A percentile compares a stretch with the other conserved stretches of the same genome.
phyloP scores from a whole-genome alignment of 2,113 vertebrate genomes.

The Microcebus murinus region DNA sequence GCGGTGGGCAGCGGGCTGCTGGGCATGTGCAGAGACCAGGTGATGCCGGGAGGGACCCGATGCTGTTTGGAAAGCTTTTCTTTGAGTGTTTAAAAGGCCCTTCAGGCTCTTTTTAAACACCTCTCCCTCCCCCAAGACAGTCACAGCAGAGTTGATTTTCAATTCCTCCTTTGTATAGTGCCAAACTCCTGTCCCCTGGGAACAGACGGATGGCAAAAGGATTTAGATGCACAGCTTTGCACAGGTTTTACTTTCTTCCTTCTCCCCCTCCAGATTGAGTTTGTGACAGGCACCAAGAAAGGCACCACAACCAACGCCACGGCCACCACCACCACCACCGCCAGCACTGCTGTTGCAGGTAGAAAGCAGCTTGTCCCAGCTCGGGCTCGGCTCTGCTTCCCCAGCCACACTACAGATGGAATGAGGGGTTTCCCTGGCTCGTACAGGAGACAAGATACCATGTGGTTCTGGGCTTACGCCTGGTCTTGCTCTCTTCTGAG shows the following conservation, averaged over 20 bases:
- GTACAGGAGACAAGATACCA: rapidly evolving
- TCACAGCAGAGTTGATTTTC: neutral
- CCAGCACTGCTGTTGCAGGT: slow-evolving; percentile 94
- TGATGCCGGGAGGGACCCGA: neutral
- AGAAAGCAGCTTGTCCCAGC: slow-evolving; percentile 34
- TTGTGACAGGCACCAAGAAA: slow-evolving; percentile 98
- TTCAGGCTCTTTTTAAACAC: neutral
- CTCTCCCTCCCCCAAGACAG: neutral
- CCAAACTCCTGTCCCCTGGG: neutral
- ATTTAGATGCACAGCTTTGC: neutral
- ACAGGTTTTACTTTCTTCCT: neutral
- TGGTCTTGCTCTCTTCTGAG: neutral
- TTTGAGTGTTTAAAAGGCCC: neutral
- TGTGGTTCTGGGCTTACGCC: neutral
- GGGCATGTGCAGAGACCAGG: neutral
- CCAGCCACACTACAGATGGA: neutral
- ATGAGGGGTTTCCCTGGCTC: neutral
- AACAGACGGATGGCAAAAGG: neutral
- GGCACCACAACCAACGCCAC: slow-evolving; percentile 92
- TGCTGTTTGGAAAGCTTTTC: neutral
- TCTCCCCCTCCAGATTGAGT: slow-evolving; percentile 92
- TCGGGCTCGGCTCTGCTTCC: neutral
- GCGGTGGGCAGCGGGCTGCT: neutral
- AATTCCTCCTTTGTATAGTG: neutral
- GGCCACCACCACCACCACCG: slow-evolving; percentile 90